Conservation (phyloP, 2,888 invertebrate genomes). For the Caenorhabditis macrosperma region DNA sequence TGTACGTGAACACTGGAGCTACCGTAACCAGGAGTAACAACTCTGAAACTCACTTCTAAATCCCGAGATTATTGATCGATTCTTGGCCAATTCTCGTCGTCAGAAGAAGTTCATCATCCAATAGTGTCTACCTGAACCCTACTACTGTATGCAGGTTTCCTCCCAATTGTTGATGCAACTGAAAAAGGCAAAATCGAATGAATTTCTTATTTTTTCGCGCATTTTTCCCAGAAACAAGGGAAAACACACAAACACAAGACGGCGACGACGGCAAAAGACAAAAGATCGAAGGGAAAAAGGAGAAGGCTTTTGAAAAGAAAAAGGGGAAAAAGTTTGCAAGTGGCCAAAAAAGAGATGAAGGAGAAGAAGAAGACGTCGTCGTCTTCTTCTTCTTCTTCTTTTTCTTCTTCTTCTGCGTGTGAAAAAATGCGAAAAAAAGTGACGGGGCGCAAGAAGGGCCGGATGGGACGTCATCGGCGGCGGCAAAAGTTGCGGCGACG, state of each 20-base stretch:
- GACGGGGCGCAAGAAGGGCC: constrained; percentile 21
- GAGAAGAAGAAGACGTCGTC: neutral
- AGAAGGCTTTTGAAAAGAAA: neutral
- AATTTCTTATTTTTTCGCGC: constrained; percentile 17
- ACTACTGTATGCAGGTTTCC: constrained; percentile 54
- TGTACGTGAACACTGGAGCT: constrained; percentile 13
- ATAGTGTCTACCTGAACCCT: constrained; percentile 37
- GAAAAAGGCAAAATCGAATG: constrained; percentile 39
- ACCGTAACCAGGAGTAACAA: constrained; percentile 12
- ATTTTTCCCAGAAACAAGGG: constrained; percentile 14
- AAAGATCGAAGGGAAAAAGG: constrained; percentile 15
- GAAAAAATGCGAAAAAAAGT: constrained; percentile 38
- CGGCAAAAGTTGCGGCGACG: neutral
- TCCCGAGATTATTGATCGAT: neutral
- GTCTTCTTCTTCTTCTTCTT: neutral
- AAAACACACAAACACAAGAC: constrained; percentile 6
- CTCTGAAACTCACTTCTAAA: constrained; percentile 8
- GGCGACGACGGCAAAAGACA: constrained; percentile 21
- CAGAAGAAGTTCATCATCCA: constrained; percentile 40
- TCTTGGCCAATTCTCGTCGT: constrained; percentile 4
- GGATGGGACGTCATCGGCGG: constrained; percentile 22
- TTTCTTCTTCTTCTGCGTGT: constrained; percentile 14
- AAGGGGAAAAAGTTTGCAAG: neutral
- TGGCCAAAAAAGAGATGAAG: neutral
- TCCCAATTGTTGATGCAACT: constrained; percentile 51